phyloP scores from a whole-genome alignment of 2,797 vertebrate species.

The Menidia menidia region DNA sequence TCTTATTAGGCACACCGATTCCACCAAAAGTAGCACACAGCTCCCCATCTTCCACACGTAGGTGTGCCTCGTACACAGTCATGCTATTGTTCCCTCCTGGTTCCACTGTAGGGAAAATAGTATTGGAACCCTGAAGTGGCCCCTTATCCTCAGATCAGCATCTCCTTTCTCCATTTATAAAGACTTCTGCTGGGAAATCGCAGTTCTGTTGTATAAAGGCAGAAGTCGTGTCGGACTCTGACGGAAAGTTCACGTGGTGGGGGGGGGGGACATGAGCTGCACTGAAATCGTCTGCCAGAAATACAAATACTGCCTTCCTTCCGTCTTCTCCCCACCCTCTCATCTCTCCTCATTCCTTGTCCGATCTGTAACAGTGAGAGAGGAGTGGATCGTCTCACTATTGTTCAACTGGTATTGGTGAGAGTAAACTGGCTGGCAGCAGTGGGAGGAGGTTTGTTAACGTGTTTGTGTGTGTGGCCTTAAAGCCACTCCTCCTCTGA shows the following conservation, averaged over 20 bases:
- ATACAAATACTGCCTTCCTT: constrained; percentile 58
- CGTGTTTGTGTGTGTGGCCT: constrained; percentile 33
- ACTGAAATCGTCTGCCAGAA: constrained; percentile 62
- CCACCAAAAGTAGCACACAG: constrained; percentile 24
- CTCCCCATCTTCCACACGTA: constrained; percentile 14
- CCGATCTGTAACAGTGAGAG: constrained; percentile 42
- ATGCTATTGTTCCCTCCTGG: constrained; percentile 41
- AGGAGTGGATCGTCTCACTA: constrained; percentile 50
- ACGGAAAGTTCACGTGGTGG: constrained; percentile 38
- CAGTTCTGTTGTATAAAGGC: constrained; percentile 12
- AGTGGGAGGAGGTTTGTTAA: constrained; percentile 57
- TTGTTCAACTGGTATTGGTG: constrained; percentile 62
- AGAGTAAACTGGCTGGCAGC: constrained; percentile 58
- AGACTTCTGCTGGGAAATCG: constrained; percentile 18
- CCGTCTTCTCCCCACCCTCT: constrained; percentile 31
- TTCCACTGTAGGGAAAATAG: constrained; percentile 24
- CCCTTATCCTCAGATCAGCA: constrained; percentile 20
- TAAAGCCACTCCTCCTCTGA: constrained; percentile 78
- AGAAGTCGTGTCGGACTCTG: neutral
- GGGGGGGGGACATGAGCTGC: constrained; percentile 37
- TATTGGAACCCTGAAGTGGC: constrained; percentile 20
- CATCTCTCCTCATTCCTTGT: constrained; percentile 14
- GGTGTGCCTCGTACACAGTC: neutral
- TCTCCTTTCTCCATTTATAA: constrained; percentile 22
- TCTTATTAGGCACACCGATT: constrained; percentile 6